Conservation (phyloP, 2,113 vertebrate species). For the Microtus richardsoni region DNA sequence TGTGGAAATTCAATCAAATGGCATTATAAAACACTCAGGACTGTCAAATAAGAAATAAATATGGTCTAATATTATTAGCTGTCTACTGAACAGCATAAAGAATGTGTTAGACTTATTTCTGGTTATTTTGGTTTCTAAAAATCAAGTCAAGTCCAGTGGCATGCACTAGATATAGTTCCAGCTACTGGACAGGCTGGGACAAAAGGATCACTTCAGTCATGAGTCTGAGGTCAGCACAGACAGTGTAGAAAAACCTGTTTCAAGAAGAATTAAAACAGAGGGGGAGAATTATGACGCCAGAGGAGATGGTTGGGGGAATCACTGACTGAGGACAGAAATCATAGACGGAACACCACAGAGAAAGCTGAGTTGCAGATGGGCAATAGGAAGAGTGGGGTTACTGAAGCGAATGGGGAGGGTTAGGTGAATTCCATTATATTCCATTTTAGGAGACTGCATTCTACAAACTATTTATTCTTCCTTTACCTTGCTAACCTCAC, state of each 20-base stretch:
- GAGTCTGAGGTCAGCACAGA: background rate
- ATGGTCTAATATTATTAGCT: background rate
- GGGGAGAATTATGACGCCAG: background rate
- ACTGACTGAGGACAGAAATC: background rate
- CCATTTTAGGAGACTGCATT: background rate
- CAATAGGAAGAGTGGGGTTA: background rate
- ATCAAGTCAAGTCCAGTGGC: background rate
- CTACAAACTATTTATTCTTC: background rate
- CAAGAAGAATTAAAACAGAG: background rate
- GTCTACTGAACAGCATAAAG: background rate
- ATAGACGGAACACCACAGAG: background rate
- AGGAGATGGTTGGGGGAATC: background rate
- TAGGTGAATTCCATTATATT: background rate
- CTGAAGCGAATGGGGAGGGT: background rate
- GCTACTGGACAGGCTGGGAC: background rate
- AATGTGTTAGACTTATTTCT: background rate
- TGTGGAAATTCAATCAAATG: background rate
- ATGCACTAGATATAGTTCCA: background rate
- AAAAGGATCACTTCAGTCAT: background rate
- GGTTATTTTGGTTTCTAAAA: constrained; percentile 47
- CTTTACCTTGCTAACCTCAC: background rate
- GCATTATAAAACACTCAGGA: background rate
- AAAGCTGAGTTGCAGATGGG: background rate
- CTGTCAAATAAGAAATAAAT: background rate
- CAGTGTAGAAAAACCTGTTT: background rate